Evolutionary conservation across 37 sponge, comb jelly and placozoan genomes (phyloP), one percentile per base, ranked within the genome.

Genomic region (Ephydatia muelleri): DNA sequence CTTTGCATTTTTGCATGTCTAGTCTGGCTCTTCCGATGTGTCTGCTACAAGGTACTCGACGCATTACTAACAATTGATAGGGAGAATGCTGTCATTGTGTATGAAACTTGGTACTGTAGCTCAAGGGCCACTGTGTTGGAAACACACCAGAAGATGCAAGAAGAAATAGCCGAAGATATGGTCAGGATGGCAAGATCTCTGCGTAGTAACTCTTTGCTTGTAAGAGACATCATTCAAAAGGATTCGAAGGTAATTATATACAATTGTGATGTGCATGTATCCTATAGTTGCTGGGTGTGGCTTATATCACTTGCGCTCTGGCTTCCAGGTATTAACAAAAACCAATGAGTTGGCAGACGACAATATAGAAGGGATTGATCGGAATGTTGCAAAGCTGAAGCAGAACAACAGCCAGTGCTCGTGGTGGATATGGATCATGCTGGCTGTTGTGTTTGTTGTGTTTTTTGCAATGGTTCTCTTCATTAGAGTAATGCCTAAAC

Each of bases 121-220:
- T 71, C 29, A 11, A 32, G 25, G 31, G 31, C 21, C 21, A 19
- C 31, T 13, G 83, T 87, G 25, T 21, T 92, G 40, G 75, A 89
- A 34, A 67, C 65, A 2, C 93, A 95, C 57, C 73, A 84, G 8
- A 68, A 92, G 68, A 71, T 87, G 65, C 96, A 95, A 74, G 96
- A 95, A 16, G 77, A 85, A 31, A 82, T 95, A 48, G 93, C 96
- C 0, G 91, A 92, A 38, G 96, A 95, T 70, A 95, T 95, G 96
- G 67, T 95, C n/a, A 66, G 31, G n/a, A 72, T 93, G 72, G 90
- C 90, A 2, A 70, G 67, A 0, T 74, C 84, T 32, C 81, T 95
- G 6, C 90, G 88, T 30, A 34, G 75, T 32, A 88, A 83, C 49
- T 67, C 90, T 0, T 71, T 82, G 16, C 49, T 72, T 12, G 96